Base-by-base conservation (phyloP, 2,888 invertebrate species). In the Mycalesis mineus region DNA sequence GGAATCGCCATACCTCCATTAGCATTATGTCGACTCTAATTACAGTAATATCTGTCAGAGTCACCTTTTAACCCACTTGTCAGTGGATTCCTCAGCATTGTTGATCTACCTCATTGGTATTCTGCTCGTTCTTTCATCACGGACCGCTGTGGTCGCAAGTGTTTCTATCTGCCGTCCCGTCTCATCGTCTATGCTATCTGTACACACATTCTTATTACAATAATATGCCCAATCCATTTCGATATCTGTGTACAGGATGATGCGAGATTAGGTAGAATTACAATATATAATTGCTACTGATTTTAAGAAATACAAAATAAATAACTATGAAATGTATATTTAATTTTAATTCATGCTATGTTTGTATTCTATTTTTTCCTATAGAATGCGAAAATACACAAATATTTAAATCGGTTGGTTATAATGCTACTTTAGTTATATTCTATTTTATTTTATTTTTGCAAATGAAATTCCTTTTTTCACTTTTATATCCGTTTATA, bases 21-120 rank as follows among this genome's bases (percentile, higher is more conserved):
- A 75, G 78, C 82, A 83, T 80, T 75, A 77, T 82, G 75, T 74
- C 72, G 73, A 72, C 77, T 79, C 76, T 84, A 84, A 87, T 86
- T 85, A 80, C 82, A 77, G 79, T 80, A 82, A 84, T 81, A 80
- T 73, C 75, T 77, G 80, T 64, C 77, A 77, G 77, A 73, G 76
- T 87, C 87, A 88, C 88, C 87, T 86, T 88, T 86, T 87, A 88
- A 88, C 88, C 88, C 75, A 88, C 75, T 86, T 87, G 83, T 71
- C 70, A 72, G 73, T 80, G 78, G 82, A 85, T 83, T 80, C 87
- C 85, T 75, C 72, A 66, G 77, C 79, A 85, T 86, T 88, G 86
- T 87, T 77, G 73, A 72, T 66, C 71, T 42, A 52, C 61, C 74
- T 83, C 81, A 84, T 84, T 84, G 73, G 80, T 74, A 75, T 74